phyloP scores from a whole-genome alignment of 2,113 vertebrate genomes.

The Cavia aperea region DNA sequence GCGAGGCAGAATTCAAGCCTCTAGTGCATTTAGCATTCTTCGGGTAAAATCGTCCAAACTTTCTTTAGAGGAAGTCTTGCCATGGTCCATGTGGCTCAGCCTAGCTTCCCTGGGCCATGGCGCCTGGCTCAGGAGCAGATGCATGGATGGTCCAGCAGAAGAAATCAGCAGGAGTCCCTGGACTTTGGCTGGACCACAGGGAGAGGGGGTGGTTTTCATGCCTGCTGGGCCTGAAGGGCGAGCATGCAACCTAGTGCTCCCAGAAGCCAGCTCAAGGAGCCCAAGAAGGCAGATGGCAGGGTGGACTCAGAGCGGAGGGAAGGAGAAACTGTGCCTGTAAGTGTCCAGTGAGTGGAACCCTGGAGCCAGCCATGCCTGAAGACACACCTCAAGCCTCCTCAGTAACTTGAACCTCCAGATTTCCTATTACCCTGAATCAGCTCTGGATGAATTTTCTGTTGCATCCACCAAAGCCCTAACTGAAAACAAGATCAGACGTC shows the following conservation, averaged over 20 bases:
- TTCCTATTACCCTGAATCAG: not conserved
- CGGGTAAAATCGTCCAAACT: not conserved
- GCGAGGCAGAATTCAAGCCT: not conserved
- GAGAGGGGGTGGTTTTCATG: not conserved
- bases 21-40: not conserved
- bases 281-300: not conserved
- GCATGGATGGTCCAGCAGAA: not conserved
- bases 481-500: not conserved
- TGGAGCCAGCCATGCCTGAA: not conserved
- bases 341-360: not conserved
- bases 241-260: not conserved
- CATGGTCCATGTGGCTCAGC: not conserved
- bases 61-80: not conserved
- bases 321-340: not conserved
- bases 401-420: not conserved
- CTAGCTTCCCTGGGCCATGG: not conserved
- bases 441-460: not conserved
- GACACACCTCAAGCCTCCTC: not conserved
- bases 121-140: not conserved
- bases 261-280: not conserved
- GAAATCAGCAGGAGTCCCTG: not conserved
- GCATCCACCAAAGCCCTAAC: not conserved
- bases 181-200: not conserved
- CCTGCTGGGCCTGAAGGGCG: not conserved
- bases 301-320: not conserved